phyloP scores from a whole-genome alignment of 2,888 invertebrate species.

The Eulithis prunata region DNA sequence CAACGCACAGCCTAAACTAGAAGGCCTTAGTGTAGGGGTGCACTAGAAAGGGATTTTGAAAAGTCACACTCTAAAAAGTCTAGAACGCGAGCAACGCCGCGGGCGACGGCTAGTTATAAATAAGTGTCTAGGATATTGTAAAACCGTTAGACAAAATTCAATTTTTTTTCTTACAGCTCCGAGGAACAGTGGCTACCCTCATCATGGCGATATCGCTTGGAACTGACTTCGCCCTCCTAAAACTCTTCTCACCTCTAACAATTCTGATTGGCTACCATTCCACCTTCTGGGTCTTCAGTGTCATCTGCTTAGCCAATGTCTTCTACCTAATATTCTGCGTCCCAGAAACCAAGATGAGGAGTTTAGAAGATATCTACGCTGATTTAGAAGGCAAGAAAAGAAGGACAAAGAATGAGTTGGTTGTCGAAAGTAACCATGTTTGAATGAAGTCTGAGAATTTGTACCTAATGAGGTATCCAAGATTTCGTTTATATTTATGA shows the following conservation, averaged over 20 bases:
- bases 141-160: too few species aligned
- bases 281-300: constrained; percentile 93
- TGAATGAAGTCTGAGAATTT: constrained; percentile 24
- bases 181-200: constrained; percentile 76
- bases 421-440: constrained; percentile 61
- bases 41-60: too few species aligned
- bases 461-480: too few species aligned
- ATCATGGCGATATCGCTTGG: constrained; percentile 87
- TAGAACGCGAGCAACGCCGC: too few species aligned
- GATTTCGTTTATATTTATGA: too few species aligned
- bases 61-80: too few species aligned
- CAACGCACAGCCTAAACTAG: too few species aligned
- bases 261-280: constrained; percentile 87
- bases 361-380: constrained; percentile 95
- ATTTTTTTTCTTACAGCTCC: constrained; percentile 58
- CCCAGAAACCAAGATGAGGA: constrained; percentile 97
- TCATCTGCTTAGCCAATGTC: constrained; percentile 89
- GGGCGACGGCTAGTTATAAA: too few species aligned
- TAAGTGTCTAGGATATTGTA: too few species aligned
- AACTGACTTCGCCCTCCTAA: constrained; percentile 93
- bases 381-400: constrained; percentile 86
- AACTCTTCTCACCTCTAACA: constrained; percentile 89
- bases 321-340: constrained; percentile 92
- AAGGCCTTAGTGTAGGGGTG: too few species aligned
- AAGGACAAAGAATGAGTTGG: constrained; percentile 46